Evolutionary conservation across 2,888 invertebrate species (phyloP), one percentile per base, ranked within the genome.

Genomic region (Leptinotarsa tumamoca): DNA sequence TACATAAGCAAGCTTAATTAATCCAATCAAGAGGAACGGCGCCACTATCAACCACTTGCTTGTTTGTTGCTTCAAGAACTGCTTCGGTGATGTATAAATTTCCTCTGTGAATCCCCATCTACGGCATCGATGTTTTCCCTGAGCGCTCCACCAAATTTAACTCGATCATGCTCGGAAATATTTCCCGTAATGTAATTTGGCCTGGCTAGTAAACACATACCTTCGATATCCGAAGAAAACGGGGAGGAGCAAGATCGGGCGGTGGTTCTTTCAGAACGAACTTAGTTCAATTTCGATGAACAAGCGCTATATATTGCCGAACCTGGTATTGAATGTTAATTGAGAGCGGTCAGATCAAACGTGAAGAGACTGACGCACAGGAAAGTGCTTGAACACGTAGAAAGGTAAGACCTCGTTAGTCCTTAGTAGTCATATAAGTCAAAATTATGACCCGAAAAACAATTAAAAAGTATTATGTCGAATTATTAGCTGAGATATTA

Each of bases 161-260:
- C 18, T 33, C 69, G 69, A 69, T 69, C 23, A 52, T 56, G n/a
- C n/a, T 56, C 54, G 56, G 18, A 54, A 68, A 68, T 68, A 52
- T 68, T 68, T 69, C 15, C 15, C 49, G 5, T 69, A 56, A 69
- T 54, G 33, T n/a, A 56, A 69, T 69, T 56, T 56, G 69, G 69
- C 43, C 27, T 43, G 56, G 69, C 56, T 56, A 17, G 43, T 56
- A n/a, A 52, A 52, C 69, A 56, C 33, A n/a, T 69, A 69, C 56
- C 56, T 69, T 54, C 54, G 18, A 69, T 69, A 68, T 68, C 67
- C 49, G 5, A n/a, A 54, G 27, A 13, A 17, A 18, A 43, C 54
- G 33, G 50, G 50, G 0, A 15, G 21, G 13, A 50, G 50, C 17
- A 2, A 0, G 23, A 21, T 10, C 33, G 21, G 61, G 58, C 58